Conservation (phyloP, 2,888 invertebrate species). For the Clanis bilineata region DNA sequence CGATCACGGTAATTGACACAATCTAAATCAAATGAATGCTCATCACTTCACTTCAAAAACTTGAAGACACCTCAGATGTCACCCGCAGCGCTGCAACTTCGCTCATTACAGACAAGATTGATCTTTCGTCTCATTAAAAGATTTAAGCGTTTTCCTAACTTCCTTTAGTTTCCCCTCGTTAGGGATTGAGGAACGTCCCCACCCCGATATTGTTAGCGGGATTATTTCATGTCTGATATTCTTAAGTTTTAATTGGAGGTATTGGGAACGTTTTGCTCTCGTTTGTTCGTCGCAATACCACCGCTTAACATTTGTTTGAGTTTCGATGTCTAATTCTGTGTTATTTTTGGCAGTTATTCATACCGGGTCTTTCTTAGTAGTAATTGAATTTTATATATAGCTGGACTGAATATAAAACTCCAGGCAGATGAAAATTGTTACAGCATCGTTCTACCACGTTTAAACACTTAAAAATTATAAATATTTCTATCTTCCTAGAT, state of each 20-base stretch:
- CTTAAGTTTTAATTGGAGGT: constrained; percentile 29
- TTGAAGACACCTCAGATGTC: background rate
- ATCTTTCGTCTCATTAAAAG: constrained; percentile 17
- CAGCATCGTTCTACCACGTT: too few species aligned
- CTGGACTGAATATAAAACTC: too few species aligned
- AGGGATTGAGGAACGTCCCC: constrained; percentile 1
- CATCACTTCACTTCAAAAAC: background rate
- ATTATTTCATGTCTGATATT: constrained; percentile 14
- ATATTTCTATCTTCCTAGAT: constrained; percentile 68
- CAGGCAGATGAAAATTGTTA: too few species aligned
- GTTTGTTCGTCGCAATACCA: too few species aligned
- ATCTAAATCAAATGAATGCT: background rate
- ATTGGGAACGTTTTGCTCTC: constrained; percentile 14
- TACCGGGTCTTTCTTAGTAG: too few species aligned
- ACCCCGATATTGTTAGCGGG: constrained; percentile 4
- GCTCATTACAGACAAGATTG: constrained; percentile 13
- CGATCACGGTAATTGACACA: too few species aligned
- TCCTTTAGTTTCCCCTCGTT: constrained; percentile 14
- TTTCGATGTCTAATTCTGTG: background rate
- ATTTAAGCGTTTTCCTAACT: constrained; percentile 9
- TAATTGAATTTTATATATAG: too few species aligned
- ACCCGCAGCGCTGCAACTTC: background rate
- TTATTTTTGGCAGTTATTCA: background rate
- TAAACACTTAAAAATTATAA: too few species aligned
- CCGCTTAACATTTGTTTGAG: too few species aligned